Conservation (phyloP, 2,113 vertebrate genomes). For the Lophotis ruficrista region DNA sequence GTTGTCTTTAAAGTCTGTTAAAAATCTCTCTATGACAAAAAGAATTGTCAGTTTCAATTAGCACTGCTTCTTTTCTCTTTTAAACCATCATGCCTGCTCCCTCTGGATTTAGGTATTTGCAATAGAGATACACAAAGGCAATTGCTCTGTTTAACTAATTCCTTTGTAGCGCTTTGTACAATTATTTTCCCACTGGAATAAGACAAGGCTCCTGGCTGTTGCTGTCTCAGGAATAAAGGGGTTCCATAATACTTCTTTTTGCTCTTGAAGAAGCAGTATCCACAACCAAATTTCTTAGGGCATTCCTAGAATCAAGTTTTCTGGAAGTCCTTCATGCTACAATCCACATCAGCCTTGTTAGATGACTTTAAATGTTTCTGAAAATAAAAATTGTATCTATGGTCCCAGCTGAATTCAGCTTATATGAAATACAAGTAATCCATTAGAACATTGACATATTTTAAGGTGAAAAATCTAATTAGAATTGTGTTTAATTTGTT, state of each 20-base stretch:
- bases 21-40: background rate
- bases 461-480: background rate
- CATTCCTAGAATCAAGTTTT: background rate
- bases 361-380: background rate
- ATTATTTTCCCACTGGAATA: background rate
- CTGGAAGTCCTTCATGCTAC: background rate
- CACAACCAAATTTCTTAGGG: background rate
- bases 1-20: background rate
- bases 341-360: background rate
- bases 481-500: background rate
- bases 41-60: background rate
- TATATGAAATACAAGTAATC: background rate
- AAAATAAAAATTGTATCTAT: background rate
- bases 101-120: background rate
- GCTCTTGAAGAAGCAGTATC: background rate
- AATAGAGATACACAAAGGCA: background rate
- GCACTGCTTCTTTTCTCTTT: background rate
- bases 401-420: background rate
- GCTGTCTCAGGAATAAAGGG: background rate
- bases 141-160: background rate
- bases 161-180: background rate
- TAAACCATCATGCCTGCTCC: background rate
- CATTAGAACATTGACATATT: background rate
- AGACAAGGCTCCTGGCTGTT: background rate
- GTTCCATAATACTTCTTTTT: background rate